Base-by-base conservation (phyloP, 1,140 invertebrate species). In the Daktulosphaira vitifoliae region DNA sequence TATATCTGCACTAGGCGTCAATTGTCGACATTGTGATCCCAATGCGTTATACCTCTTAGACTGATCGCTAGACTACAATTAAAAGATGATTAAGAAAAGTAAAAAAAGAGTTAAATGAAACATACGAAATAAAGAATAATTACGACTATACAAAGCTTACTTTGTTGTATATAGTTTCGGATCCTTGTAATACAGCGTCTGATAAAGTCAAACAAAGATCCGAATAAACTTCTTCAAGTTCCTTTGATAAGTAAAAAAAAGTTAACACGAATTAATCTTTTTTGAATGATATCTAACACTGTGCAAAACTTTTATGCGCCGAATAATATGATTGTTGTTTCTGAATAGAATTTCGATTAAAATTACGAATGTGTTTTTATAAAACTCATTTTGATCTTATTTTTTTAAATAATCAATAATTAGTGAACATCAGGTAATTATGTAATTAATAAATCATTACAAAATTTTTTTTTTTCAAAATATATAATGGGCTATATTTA, bases 181-280 rank as follows among this genome's bases (percentile, higher is more conserved):
- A 84, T 69, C 85, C 87, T 74, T 89, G 84, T 69, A 87, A 79
- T 73, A 92, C 82, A 18, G 88, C 84, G 64, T 89, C 87, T 70
- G 87, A 83, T 67, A 92, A 79, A 53, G 86, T 87, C 70, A 81
- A 80, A 75, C 86, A 89, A 25, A 91, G 81, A 73, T 92, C 89
- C 37, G 82, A 81, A 75, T 92, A 87, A 69, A 92, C 88, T 72
- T 90, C 88, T 76, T 92, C 90, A 69, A 93, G 75, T 79, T 92
- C 89, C 87, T 90, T 78, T 6, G 71, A 69, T 20, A 44, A 51
- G n/a, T n/a, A n/a, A n/a, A 13, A n/a, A n/a, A n/a, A n/a, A n/a
- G n/a, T n/a, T n/a, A n/a, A n/a, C n/a, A n/a, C n/a, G n/a, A n/a
- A n/a, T n/a, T n/a, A n/a, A n/a, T n/a, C n/a, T n/a, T n/a, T n/a